These are phyloP conservation scores for Onychostoma macrolepis DNA, from an alignment of 2,113 vertebrate species.

Conservation along the genomic window DNA sequence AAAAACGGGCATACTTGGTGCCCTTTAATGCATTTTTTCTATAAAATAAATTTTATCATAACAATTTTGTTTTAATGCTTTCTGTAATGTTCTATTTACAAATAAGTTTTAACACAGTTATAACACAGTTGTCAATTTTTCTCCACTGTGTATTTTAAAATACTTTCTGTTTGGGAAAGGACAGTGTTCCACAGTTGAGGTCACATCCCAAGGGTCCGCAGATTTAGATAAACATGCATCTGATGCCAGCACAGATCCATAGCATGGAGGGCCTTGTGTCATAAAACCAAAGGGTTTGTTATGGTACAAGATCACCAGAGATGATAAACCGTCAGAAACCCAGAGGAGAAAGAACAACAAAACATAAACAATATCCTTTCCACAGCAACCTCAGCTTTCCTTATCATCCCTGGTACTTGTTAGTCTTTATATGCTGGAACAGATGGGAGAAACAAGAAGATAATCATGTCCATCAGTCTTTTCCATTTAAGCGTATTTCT, in stretches of 20 bases:
- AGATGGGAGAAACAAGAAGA: not conserved
- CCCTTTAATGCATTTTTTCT: not conserved
- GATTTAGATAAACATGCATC: slow-evolving; percentile 63
- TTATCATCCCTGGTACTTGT: not conserved
- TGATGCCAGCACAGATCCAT: slow-evolving; percentile 19
- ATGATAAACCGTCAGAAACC: slow-evolving; percentile 41
- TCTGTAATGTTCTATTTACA: not conserved
- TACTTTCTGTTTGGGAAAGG: slow-evolving; percentile 26
- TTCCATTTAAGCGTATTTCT: not conserved
- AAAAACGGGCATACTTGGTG: no score
- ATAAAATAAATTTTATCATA: not conserved
- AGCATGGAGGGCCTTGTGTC: slow-evolving; percentile 66
- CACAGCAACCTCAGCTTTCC: not conserved
- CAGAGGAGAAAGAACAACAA: not conserved
- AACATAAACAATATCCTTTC: not conserved
- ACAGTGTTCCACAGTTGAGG: not conserved
- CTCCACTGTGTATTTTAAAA: slow-evolving; percentile 11
- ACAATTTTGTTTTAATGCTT: not conserved
- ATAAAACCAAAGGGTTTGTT: slow-evolving; percentile 69
- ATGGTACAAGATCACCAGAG: slow-evolving; percentile 63
- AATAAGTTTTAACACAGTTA: not conserved
- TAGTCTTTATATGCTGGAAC: not conserved
- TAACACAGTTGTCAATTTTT: not conserved
- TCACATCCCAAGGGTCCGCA: slow-evolving; percentile 53
- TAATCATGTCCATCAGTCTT: not conserved